A percentile compares a stretch with the other conserved stretches of the same genome.
phyloP scores from a whole-genome alignment of 2,888 invertebrate genomes.

The Morpho achilles region DNA sequence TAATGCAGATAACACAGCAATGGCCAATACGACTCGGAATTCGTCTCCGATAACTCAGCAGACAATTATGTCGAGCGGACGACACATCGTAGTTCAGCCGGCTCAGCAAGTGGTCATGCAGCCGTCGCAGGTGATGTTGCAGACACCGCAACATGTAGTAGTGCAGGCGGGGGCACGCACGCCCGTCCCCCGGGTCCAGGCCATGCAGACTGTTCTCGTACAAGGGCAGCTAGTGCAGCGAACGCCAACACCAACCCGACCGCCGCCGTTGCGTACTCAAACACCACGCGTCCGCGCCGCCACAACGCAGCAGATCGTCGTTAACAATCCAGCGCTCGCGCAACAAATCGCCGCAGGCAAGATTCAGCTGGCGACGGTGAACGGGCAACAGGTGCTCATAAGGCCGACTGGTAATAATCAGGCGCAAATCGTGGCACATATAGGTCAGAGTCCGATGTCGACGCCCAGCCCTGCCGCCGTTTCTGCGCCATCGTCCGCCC shows the following conservation, averaged over 20 bases:
- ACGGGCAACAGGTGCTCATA: constrained; percentile 91
- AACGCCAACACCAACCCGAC: constrained; percentile 40
- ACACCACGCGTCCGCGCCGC: constrained; percentile 51
- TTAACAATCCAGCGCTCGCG: constrained; percentile 87
- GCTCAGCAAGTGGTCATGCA: constrained; percentile 29
- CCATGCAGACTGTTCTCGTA: constrained; percentile 63
- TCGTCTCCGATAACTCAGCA: constrained; percentile 23
- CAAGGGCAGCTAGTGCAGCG: constrained; percentile 45
- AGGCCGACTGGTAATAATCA: constrained; percentile 88
- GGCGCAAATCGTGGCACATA: constrained; percentile 87
- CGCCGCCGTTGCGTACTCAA: constrained; percentile 34
- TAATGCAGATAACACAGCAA: constrained; percentile 30
- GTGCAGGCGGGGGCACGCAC: constrained; percentile 45
- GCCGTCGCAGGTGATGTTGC: constrained; percentile 38
- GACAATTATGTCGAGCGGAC: constrained; percentile 17
- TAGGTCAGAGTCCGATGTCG: constrained; percentile 76
- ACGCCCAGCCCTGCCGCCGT: constrained; percentile 30
- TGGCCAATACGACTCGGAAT: constrained; percentile 19
- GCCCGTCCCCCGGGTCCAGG: constrained; percentile 44
- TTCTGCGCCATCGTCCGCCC: constrained; percentile 32
- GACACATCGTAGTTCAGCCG: constrained; percentile 29
- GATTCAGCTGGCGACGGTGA: constrained; percentile 89
- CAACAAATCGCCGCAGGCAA: constrained; percentile 91
- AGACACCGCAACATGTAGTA: constrained; percentile 55
- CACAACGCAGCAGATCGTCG: constrained; percentile 83